Evolutionary conservation across 2,888 invertebrate genomes (phyloP), one percentile per base, ranked within the genome.

Genomic region (Drosophila recens): DNA sequence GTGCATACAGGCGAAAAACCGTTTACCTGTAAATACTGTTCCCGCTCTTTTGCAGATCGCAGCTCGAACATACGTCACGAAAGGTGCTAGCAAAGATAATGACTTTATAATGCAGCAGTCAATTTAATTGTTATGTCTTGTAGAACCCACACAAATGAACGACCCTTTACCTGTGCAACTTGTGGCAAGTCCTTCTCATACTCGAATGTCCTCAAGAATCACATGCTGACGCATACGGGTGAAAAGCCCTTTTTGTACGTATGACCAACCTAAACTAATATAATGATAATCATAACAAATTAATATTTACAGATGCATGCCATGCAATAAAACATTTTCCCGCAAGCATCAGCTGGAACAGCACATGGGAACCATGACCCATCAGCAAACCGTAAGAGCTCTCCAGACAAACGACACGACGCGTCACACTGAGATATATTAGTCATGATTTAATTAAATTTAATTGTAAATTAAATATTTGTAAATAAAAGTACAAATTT

Each of bases 11-110:
- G 93, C 1, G 91, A 92, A 33, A 91, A 92, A 58, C 93, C 93
- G 0, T 93, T 91, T 59, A 84, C 80, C 3, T 93, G 93, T 65
- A 90, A 91, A 76, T 93, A 89, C 63, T 93, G 93, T 71, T 90
- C 90, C 13, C 86, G 93, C 23, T 90, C 88, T 15, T 93, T 93
- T 81, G 91, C 92, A 6, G 93, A 93, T 90, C 92, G 93, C 36
- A 93, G 93, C 42, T 92, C 92, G 15, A 91, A 92, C 49, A 93
- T 93, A 51, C 92, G 93, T 13, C 93, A 93, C 57, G 93, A 93
- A 86, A 87, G 92, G 92, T 92, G 42, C n/a, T 4, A n/a, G 9
- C 1, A 6, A 8, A 23, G 11, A 4, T 27, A 23, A 20, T 34
- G 3, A 30, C 1, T 13, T 20, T 15, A 45, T 4, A 27, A n/a